Conservation (phyloP, 2,888 invertebrate species). For the Pantelozetes paolii region DNA sequence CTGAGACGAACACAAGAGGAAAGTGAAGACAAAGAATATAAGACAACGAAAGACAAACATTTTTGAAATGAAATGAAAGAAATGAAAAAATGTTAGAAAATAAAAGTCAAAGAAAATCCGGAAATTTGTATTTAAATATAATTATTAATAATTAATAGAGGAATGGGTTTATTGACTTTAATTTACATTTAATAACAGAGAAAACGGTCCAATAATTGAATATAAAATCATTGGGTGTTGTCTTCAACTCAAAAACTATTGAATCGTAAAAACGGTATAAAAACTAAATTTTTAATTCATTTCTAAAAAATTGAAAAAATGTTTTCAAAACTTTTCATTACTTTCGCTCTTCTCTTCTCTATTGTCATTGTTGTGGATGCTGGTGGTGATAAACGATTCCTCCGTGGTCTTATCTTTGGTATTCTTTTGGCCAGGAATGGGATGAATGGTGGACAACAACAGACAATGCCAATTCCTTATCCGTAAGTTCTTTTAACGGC, state of each 20-base stretch:
- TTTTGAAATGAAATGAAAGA: not conserved
- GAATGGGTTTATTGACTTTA: not conserved
- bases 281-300: too few species aligned
- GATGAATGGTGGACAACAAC: not conserved
- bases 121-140: too few species aligned
- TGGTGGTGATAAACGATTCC: constrained; percentile 33
- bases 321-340: too few species aligned
- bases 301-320: too few species aligned
- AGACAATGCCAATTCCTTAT: not conserved
- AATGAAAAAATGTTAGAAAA: not conserved
- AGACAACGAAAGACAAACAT: not conserved
- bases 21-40: not conserved
- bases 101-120: too few species aligned
- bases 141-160: too few species aligned
- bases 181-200: not conserved
- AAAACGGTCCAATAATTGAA: too few species aligned
- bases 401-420: constrained; percentile 36
- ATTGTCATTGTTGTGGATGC: not conserved
- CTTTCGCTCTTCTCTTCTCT: too few species aligned
- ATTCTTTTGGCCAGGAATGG: constrained; percentile 28
- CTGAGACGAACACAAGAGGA: not conserved
- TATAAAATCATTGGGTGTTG: too few species aligned
- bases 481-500: not conserved
- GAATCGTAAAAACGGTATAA: too few species aligned
- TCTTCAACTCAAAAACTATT: too few species aligned